These are phyloP conservation scores for Raillietiella orientalis DNA, from an alignment of 2,888 invertebrate species.

Conservation along the genomic window DNA sequence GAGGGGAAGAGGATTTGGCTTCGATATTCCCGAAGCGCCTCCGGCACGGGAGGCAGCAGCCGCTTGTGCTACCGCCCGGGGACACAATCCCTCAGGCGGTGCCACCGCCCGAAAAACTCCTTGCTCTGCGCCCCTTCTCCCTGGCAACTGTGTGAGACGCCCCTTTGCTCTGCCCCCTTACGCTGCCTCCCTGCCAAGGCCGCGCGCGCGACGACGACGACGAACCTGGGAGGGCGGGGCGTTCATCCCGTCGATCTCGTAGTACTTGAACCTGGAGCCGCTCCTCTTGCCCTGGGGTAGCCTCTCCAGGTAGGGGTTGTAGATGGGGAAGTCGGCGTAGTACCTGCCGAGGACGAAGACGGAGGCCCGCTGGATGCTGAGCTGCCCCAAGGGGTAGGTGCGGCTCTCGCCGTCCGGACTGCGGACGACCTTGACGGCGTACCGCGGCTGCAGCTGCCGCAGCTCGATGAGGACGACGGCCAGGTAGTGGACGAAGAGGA, in stretches of 20 bases:
- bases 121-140: too few species aligned
- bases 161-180: too few species aligned
- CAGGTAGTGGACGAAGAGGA: conserved; percentile 76
- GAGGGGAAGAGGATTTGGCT: too few species aligned
- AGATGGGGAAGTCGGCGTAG: conserved; percentile 81
- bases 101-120: too few species aligned
- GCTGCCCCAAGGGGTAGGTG: conserved; percentile 32
- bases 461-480: conserved; percentile 77
- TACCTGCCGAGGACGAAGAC: conserved; percentile 80
- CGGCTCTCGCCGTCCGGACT: conserved; percentile 81
- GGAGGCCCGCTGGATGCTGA: conserved; percentile 81
- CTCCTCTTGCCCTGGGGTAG: conserved; percentile 20
- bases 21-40: too few species aligned
- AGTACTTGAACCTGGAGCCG: conserved; percentile 43
- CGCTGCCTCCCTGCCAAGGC: too few species aligned
- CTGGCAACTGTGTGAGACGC: too few species aligned
- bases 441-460: conserved; percentile 61
- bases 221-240: too few species aligned
- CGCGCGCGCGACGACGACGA: too few species aligned
- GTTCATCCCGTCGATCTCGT: conserved; percentile 67
- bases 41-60: too few species aligned
- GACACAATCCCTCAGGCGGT: too few species aligned
- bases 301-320: conserved; percentile 79
- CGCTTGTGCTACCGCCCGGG: too few species aligned
- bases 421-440: conserved; percentile 32